These are phyloP conservation scores for Gallirallus australis DNA, from an alignment of 2,797 vertebrate species.

Conservation along the genomic window DNA sequence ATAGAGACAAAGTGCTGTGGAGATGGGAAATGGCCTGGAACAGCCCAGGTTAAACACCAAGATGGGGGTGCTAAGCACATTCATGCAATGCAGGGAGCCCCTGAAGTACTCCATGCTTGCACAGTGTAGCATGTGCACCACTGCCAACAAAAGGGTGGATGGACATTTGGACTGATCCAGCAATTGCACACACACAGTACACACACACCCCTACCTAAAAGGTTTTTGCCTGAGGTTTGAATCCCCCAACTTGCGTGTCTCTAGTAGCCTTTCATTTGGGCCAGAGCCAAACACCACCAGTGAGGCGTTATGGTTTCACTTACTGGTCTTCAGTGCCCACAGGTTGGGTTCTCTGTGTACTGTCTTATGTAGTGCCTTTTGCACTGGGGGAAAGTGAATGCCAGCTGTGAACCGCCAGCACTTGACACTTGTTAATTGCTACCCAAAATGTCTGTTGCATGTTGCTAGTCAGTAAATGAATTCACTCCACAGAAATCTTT, in stretches of 20 bases:
- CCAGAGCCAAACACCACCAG: neutral
- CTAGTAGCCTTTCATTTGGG: neutral
- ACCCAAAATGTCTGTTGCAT: neutral
- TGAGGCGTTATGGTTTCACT: neutral
- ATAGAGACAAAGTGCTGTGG: neutral
- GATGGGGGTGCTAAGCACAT: neutral
- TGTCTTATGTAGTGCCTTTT: neutral
- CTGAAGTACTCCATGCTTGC: neutral
- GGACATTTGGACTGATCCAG: neutral
- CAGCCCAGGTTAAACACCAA: neutral
- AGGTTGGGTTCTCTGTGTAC: neutral
- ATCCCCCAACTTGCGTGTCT: neutral
- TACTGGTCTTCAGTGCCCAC: neutral
- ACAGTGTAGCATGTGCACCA: neutral
- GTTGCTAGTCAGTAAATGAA: neutral
- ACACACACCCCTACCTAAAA: too few species aligned
- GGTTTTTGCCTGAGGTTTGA: neutral
- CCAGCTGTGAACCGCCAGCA: neutral
- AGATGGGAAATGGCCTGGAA: neutral
- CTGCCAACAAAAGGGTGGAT: neutral
- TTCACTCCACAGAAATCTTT: neutral
- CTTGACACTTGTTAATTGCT: neutral
- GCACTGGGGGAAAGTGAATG: neutral
- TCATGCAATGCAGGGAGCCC: neutral
- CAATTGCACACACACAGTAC: rapidly evolving